These are phyloP conservation scores for Actenoides hombroni DNA, from an alignment of 2,113 vertebrate genomes.

Conservation along the genomic window DNA sequence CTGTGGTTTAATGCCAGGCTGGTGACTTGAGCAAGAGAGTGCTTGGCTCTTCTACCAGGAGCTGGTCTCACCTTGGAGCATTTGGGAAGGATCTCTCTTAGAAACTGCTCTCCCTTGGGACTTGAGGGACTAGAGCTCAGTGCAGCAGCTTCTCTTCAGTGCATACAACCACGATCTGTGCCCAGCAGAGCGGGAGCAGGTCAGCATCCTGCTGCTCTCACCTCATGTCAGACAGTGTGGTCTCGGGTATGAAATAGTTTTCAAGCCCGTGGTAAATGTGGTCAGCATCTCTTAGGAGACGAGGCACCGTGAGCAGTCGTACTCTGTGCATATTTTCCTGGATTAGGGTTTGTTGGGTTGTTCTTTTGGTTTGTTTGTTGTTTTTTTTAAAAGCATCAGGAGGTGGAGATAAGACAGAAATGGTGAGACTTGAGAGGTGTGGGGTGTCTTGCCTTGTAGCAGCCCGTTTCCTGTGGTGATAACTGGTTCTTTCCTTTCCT, in stretches of 20 bases:
- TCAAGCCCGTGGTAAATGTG: not conserved
- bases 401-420: not conserved
- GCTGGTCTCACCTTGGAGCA: not conserved
- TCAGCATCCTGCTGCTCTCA: not conserved
- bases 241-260: rapidly evolving
- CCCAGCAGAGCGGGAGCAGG: not conserved
- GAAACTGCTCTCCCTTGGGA: not conserved
- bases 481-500: not conserved
- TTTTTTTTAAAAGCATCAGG: not conserved
- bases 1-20: not conserved
- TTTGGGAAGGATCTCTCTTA: not conserved
- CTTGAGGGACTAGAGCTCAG: not conserved
- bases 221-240: rapidly evolving
- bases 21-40: not conserved
- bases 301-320: not conserved
- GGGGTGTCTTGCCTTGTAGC: not conserved
- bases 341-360: not conserved
- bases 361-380: not conserved
- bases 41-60: not conserved
- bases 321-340: not conserved
- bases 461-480: not conserved
- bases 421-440: not conserved
- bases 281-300: not conserved
- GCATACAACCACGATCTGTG: rapidly evolving
- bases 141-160: not conserved